Percentiles rank a stretch among this genome's conserved stretches.
Conservation (phyloP, 1,140 invertebrate genomes). For the Hirudo medicinalis region DNA sequence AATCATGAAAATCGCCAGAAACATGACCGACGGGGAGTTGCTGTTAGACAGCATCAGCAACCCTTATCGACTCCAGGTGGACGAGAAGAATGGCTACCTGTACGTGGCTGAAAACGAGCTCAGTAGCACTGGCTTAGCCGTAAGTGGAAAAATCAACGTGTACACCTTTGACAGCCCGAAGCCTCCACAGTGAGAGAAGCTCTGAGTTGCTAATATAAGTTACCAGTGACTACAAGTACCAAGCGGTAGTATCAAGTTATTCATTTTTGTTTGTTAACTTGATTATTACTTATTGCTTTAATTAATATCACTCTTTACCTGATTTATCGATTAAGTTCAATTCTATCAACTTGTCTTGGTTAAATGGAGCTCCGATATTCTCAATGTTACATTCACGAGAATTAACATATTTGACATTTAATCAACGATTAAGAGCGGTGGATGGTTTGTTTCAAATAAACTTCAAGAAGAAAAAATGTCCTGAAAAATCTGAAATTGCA, state of each 20-base stretch:
- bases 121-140: background rate
- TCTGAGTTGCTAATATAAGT: background rate
- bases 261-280: background rate
- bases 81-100: background rate
- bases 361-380: no score
- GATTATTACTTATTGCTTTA: no score
- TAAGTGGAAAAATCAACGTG: background rate
- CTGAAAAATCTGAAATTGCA: no score
- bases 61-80: background rate
- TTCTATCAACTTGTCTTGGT: no score
- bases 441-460: no score
- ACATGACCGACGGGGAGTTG: background rate
- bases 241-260: background rate
- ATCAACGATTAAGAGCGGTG: no score
- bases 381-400: no score
- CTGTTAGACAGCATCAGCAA: background rate
- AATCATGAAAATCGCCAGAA: background rate
- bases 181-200: background rate
- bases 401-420: no score
- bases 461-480: no score
- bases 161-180: background rate
- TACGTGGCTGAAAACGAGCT: slow-evolving; percentile 4
- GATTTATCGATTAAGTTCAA: no score
- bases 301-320: no score
- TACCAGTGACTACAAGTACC: background rate